Base-by-base conservation (phyloP, 2,113 vertebrate species). In the Candoia aspera region DNA sequence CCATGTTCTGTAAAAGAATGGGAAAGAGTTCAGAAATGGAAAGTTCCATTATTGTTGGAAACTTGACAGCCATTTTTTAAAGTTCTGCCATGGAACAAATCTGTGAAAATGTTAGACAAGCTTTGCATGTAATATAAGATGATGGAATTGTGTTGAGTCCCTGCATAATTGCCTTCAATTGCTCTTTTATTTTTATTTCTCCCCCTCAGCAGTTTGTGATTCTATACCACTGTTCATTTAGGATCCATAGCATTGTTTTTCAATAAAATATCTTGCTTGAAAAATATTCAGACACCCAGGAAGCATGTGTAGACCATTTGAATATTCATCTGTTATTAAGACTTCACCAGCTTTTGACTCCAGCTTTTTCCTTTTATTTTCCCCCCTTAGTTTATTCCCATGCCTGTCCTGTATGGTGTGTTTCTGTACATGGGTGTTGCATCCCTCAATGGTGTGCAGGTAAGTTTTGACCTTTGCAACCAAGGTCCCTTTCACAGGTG, bases 371-470 rank as follows among this genome's bases (percentile, higher is more conserved):
- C 91, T 84, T 87, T 92, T 23, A 64, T 92, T 88, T 88, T 93
- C 95, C 92, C 13, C 19, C 79, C 12, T 0, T 95, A 98, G 98
- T 98, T 98, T 95, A 98, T 98, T 87, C 98, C 98, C 54, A 98
- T 98, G 98, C 98, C 98, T 3, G 98, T 98, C 24, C 97, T 98
- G 33, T 98, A 98, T 0, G 98, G 98, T 0, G 98, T 98, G 91
- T 98, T 98, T 96, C 97, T 98, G 12, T 98, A 98, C 86, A 98
- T 98, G 98, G 98, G 98, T 0, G 98, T 98, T 0, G 98, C 98
- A 0, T 98, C 98, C 0, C 98, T 98, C 62, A 98, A 98, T 0
- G 98, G 98, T 0, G 98, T 98, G 84, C 98, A 98, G 97, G 98
- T 98, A 92, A 95, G 97, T 95, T 84, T 85, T 55, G 0, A 93